phyloP scores from a whole-genome alignment of 2,888 invertebrate species.

The Cataglyphis rosenhaueri region DNA sequence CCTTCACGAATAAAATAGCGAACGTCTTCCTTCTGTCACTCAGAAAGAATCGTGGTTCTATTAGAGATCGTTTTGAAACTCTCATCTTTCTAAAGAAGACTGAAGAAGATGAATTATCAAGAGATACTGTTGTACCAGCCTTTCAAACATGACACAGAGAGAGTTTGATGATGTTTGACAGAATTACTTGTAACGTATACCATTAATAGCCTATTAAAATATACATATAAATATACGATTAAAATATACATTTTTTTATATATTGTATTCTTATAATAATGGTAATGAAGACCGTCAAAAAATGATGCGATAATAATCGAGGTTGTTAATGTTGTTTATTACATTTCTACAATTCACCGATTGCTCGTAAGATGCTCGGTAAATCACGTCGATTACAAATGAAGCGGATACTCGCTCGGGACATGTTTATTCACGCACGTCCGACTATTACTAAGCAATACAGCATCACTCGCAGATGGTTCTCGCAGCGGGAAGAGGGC shows the following conservation, averaged over 20 bases:
- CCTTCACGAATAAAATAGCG: neutral
- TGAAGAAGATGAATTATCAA: constrained; percentile 22
- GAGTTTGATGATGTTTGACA: neutral
- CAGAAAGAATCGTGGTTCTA: neutral
- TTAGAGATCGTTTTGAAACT: neutral
- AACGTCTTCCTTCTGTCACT: neutral
- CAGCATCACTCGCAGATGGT: constrained; percentile 15
- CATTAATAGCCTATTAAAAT: neutral
- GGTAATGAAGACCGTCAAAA: neutral
- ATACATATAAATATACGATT: neutral
- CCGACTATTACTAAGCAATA: constrained; percentile 39
- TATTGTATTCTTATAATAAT: neutral
- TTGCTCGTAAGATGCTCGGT: neutral
- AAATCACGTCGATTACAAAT: constrained; percentile 38
- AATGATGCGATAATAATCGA: neutral
- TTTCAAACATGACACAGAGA: neutral
- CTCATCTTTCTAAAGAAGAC: neutral
- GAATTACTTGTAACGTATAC: neutral
- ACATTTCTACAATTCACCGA: neutral
- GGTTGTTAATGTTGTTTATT: neutral
- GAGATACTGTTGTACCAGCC: neutral
- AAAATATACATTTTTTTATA: neutral
- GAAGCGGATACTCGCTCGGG: constrained; percentile 13
- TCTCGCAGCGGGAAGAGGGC: constrained; percentile 18
- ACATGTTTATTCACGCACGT: constrained; percentile 34